phyloP scores from a whole-genome alignment of 1,140 invertebrate genomes.

The Riptortus pedestris region DNA sequence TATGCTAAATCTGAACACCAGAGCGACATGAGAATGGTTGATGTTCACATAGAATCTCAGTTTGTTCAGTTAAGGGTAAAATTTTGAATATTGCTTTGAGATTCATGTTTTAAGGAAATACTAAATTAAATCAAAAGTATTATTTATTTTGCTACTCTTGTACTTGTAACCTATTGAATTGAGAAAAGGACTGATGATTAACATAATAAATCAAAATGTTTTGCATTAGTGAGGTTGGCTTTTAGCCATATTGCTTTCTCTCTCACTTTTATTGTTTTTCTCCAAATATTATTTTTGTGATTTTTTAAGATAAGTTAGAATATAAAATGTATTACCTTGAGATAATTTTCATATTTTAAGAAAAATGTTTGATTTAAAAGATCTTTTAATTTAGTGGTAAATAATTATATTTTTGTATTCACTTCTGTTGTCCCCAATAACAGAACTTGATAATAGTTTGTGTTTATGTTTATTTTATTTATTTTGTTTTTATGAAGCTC shows the following conservation, averaged over 20 bases:
- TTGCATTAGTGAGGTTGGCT: too few relatives aligned
- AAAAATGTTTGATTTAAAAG: background rate
- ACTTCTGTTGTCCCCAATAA: too few relatives aligned
- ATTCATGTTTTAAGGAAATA: background rate
- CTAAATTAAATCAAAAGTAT: conserved; percentile 8
- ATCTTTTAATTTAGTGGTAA: background rate
- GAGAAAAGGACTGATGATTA: conserved; percentile 12
- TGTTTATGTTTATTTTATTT: background rate
- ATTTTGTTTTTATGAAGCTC: conserved; percentile 7
- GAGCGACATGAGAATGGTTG: background rate
- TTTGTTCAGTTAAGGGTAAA: too few relatives aligned
- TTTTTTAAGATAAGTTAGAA: too few relatives aligned
- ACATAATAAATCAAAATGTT: conserved; percentile 10
- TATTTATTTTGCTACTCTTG: conserved; percentile 16
- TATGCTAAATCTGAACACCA: background rate
- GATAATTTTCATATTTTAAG: too few relatives aligned
- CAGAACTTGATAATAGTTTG: too few relatives aligned
- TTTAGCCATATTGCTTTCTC: too few relatives aligned
- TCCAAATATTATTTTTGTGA: too few relatives aligned
- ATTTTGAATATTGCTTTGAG: too few relatives aligned
- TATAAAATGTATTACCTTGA: too few relatives aligned
- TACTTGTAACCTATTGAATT: background rate
- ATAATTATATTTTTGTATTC: background rate
- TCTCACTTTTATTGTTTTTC: too few relatives aligned
- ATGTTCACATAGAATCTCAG: background rate